These are phyloP conservation scores for Trichopria drosophilae DNA, from an alignment of 2,888 invertebrate species.

Conservation along the genomic window DNA sequence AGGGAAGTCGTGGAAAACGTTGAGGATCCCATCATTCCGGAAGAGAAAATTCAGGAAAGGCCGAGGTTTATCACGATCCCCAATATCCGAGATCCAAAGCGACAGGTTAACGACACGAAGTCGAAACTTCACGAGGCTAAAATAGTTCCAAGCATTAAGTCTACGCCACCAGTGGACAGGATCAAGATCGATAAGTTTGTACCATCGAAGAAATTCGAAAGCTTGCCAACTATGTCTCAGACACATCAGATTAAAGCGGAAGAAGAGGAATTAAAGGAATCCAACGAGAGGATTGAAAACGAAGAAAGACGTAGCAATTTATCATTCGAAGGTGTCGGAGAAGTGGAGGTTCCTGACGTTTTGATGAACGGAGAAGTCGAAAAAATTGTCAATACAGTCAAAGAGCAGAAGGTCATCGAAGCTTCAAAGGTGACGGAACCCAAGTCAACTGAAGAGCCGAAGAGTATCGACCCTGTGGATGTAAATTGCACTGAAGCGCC, in stretches of 20 bases:
- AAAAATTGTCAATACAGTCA: constrained; percentile 9
- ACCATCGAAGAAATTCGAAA: constrained; percentile 30
- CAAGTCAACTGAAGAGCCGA: neutral
- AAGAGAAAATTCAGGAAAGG: constrained; percentile 33
- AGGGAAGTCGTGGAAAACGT: no score
- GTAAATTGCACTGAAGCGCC: no score
- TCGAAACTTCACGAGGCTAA: constrained; percentile 43
- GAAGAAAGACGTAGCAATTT: no score
- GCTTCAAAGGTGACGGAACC: neutral
- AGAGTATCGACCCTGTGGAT: neutral
- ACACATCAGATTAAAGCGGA: constrained; percentile 1
- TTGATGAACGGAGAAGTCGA: constrained; percentile 18
- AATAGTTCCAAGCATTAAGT: constrained; percentile 38
- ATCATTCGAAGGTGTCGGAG: constrained; percentile 5
- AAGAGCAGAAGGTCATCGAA: neutral
- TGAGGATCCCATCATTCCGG: constrained; percentile 38
- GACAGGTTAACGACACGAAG: constrained; percentile 25
- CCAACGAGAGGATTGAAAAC: neutral
- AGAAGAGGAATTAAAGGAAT: constrained; percentile 14
- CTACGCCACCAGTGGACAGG: constrained; percentile 33
- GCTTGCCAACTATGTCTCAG: neutral
- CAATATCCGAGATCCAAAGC: constrained; percentile 50
- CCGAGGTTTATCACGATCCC: constrained; percentile 55
- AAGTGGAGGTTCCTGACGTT: no score
- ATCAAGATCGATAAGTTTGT: constrained; percentile 44